A percentile compares a stretch with the other conserved stretches of the same genome.
Conservation (phyloP, 2,888 invertebrate species). For the Cistogaster globosa region DNA sequence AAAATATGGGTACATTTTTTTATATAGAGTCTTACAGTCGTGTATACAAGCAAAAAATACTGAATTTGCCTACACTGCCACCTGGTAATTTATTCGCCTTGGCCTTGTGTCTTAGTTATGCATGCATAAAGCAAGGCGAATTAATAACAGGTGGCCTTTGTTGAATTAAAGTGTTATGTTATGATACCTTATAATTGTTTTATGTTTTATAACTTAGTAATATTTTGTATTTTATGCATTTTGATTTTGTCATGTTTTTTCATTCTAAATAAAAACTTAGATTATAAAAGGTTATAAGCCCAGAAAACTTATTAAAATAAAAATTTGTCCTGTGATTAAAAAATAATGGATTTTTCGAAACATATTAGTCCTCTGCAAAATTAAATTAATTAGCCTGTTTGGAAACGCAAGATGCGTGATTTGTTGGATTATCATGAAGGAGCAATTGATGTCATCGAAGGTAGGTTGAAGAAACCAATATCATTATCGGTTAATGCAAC, state of each 20-base stretch:
- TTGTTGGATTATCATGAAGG: slow-evolving; percentile 68
- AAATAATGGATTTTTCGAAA: background rate
- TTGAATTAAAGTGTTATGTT: no score
- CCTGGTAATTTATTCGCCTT: no score
- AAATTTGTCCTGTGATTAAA: background rate
- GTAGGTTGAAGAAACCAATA: slow-evolving; percentile 29
- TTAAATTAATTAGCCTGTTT: slow-evolving; percentile 6
- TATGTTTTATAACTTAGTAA: background rate
- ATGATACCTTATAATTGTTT: background rate
- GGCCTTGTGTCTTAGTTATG: no score
- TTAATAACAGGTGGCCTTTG: no score
- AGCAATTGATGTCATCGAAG: slow-evolving; percentile 45
- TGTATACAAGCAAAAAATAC: no score
- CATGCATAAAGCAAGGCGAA: no score
- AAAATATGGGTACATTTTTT: no score
- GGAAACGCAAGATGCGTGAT: slow-evolving; percentile 59
- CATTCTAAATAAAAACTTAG: slow-evolving; percentile 3
- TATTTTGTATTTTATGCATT: background rate
- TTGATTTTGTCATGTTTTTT: background rate
- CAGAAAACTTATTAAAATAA: background rate
- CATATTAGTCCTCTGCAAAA: background rate
- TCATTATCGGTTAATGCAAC: slow-evolving; percentile 55
- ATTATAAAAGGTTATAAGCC: slow-evolving; percentile 21
- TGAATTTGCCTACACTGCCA: no score
- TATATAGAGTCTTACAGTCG: no score